phyloP scores from a whole-genome alignment of 2,888 invertebrate genomes.

The Iphiclides podalirius region DNA sequence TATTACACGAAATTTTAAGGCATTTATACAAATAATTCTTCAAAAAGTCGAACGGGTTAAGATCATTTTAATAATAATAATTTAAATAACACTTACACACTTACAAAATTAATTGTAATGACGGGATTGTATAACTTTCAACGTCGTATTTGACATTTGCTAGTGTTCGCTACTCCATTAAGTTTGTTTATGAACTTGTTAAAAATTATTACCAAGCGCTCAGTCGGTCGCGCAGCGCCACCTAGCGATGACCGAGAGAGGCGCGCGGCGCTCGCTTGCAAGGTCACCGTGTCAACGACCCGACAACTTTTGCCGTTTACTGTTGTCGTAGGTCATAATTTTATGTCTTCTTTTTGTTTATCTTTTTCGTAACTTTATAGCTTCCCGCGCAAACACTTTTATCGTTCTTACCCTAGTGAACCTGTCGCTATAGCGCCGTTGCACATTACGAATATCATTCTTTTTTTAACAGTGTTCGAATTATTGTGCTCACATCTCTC shows the following conservation, averaged over 20 bases:
- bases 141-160: too few species aligned
- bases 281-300: slow-evolving; percentile 78
- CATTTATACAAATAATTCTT: too few species aligned
- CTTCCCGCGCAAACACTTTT: slow-evolving; percentile 61
- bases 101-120: too few species aligned
- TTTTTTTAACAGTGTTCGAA: slow-evolving; percentile 6
- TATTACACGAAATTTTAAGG: too few species aligned
- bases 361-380: slow-evolving; percentile 77
- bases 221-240: slow-evolving; percentile 47
- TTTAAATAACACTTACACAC: too few species aligned
- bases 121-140: too few species aligned
- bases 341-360: slow-evolving; percentile 80
- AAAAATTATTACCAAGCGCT: slow-evolving; percentile 7
- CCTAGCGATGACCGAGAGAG: slow-evolving; percentile 54
- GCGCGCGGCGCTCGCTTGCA: slow-evolving; percentile 49
- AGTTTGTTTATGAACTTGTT: neutral
- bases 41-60: too few species aligned
- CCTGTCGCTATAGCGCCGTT: slow-evolving; percentile 10
- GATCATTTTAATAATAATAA: too few species aligned
- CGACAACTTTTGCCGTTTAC: slow-evolving; percentile 78
- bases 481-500: slow-evolving; percentile 1
- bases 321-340: slow-evolving; percentile 81
- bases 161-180: too few species aligned
- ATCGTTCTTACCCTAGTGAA: slow-evolving; percentile 38
- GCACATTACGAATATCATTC: slow-evolving; percentile 4